phyloP scores from a whole-genome alignment of 2,113 vertebrate species.

The Erythrocercus mccallii region DNA sequence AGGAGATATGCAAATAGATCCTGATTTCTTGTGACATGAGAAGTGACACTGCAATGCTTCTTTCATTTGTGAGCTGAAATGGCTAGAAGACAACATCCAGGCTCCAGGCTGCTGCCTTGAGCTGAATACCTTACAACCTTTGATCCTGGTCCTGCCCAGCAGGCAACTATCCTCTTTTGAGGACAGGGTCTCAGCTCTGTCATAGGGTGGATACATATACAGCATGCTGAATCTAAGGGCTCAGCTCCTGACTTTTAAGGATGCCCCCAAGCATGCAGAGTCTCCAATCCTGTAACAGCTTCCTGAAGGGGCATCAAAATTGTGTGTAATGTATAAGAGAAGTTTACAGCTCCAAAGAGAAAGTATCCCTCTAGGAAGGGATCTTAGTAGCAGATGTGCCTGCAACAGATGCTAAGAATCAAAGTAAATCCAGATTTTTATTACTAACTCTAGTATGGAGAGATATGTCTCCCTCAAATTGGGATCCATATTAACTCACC shows the following conservation, averaged over 20 bases:
- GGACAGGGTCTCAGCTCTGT: not conserved
- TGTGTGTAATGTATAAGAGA: rapidly evolving
- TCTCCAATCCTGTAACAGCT: not conserved
- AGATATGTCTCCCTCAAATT: not conserved
- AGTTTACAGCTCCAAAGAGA: not conserved
- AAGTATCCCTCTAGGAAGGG: not conserved
- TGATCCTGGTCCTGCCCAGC: not conserved
- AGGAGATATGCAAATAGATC: not conserved
- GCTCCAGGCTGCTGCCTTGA: not conserved
- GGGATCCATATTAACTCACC: not conserved
- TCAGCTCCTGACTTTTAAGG: not conserved
- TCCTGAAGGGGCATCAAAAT: not conserved
- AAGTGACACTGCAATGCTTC: not conserved
- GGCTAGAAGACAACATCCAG: not conserved
- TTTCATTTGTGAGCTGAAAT: not conserved
- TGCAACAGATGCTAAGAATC: not conserved
- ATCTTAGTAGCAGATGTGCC: not conserved
- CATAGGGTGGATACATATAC: rapidly evolving
- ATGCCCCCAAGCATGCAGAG: not conserved
- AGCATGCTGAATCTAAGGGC: not conserved
- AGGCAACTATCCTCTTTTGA: not conserved
- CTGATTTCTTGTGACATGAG: not conserved
- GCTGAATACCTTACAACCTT: not conserved
- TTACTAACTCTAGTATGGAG: not conserved
- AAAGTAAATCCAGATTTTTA: not conserved